Evolutionary conservation across 2,888 invertebrate species (phyloP).

Genomic region (Acronicta aceris): DNA sequence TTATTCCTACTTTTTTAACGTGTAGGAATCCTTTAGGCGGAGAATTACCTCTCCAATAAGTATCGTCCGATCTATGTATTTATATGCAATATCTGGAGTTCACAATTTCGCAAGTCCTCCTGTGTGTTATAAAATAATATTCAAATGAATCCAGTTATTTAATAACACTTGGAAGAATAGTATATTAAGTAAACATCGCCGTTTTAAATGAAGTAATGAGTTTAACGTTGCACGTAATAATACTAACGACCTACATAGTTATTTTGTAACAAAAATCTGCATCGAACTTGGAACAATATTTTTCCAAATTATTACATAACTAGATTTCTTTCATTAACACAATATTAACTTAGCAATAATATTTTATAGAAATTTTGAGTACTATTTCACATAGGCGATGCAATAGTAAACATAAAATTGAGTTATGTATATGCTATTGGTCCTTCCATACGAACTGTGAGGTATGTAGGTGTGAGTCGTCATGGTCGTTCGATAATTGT

Average conservation of each 20-base stretch:
- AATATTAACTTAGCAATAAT: neutral
- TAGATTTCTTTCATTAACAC: conserved; percentile 17
- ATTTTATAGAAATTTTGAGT: neutral
- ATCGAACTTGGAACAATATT: conserved; percentile 1
- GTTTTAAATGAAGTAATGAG: neutral
- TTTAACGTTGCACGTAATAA: conserved; percentile 3
- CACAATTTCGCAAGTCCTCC: no score
- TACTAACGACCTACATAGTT: conserved; percentile 11
- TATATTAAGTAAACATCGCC: neutral
- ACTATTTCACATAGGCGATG: neutral
- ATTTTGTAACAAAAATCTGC: conserved; percentile 5
- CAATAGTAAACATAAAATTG: neutral
- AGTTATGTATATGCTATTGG: neutral
- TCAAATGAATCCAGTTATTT: no score
- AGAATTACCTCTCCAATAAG: no score
- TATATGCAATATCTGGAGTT: no score
- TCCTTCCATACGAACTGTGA: neutral
- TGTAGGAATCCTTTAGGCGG: no score
- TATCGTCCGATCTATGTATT: neutral
- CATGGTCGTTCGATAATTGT: neutral
- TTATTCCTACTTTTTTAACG: no score
- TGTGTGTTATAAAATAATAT: no score
- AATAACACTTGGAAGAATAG: no score
- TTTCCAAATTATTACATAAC: neutral
- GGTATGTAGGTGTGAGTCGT: neutral